These are phyloP conservation scores for Scaptomyza polygonia DNA, from an alignment of 2,888 invertebrate genomes.

Conservation along the genomic window DNA sequence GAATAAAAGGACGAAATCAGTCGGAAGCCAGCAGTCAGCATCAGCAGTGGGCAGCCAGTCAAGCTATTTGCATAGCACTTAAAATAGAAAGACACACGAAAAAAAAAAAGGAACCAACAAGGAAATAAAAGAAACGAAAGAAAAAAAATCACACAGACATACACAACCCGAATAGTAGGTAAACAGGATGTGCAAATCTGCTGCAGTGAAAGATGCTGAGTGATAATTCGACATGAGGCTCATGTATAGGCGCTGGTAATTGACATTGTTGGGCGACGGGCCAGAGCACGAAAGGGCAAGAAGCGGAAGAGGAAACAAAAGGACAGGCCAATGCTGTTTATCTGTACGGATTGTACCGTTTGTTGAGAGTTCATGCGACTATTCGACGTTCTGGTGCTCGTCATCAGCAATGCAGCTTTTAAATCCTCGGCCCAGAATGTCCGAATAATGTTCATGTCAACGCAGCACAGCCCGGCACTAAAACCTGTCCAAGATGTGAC, in stretches of 20 bases:
- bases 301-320: neutral
- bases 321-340: conserved; percentile 41
- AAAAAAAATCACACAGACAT: conserved; percentile 1
- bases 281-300: conserved; percentile 1
- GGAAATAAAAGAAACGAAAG: conserved; percentile 1
- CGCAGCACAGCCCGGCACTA: conserved; percentile 29
- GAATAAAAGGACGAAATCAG: conserved; percentile 61
- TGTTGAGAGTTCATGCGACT: neutral
- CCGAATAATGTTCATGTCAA: conserved; percentile 52
- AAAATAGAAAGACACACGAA: conserved; percentile 59
- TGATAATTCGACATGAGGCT: conserved; percentile 68
- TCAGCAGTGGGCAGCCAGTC: conserved; percentile 33
- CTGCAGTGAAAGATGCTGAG: conserved; percentile 52
- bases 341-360: conserved; percentile 36
- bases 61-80: conserved; percentile 71
- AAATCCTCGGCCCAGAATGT: conserved; percentile 22
- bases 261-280: conserved; percentile 57
- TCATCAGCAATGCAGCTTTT: conserved; percentile 53
- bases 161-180: conserved; percentile 35
- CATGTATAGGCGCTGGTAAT: conserved; percentile 53
- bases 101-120: conserved; percentile 17
- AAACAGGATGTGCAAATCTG: conserved; percentile 55
- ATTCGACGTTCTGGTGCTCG: conserved; percentile 12
- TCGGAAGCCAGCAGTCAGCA: conserved; percentile 43
- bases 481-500: conserved; percentile 46